Evolutionary conservation across 2,888 invertebrate genomes (phyloP).

Genomic region (Spicauda simplicius): DNA sequence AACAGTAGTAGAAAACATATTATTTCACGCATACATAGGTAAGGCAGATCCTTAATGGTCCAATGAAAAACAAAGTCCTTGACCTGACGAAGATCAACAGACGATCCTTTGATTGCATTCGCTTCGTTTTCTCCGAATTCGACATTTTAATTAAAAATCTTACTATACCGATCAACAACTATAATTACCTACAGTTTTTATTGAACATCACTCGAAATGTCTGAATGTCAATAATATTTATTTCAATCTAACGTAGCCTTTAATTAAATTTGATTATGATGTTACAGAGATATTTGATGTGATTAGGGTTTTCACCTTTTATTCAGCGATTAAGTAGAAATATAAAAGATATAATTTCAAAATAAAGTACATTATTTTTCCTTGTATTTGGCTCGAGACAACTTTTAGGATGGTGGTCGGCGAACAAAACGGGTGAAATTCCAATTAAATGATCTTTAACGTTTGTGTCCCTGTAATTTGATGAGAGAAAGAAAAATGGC

Average conservation of each 20-base stretch:
- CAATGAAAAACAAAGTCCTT: slow-evolving; percentile 32
- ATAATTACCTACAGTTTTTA: slow-evolving; percentile 24
- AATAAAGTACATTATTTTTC: too few species aligned
- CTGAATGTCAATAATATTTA: neutral
- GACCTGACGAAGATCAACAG: slow-evolving; percentile 34
- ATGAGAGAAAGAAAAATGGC: too few species aligned
- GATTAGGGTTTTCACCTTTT: too few species aligned
- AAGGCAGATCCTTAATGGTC: neutral
- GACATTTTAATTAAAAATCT: slow-evolving; percentile 34
- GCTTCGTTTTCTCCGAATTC: slow-evolving; percentile 40
- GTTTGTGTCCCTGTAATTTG: too few species aligned
- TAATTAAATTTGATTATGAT: slow-evolving; percentile 12
- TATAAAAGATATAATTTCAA: too few species aligned
- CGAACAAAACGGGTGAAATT: too few species aligned
- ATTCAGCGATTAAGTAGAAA: too few species aligned
- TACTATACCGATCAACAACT: neutral
- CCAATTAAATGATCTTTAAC: too few species aligned
- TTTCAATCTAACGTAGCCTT: neutral
- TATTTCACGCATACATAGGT: neutral
- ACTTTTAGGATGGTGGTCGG: too few species aligned
- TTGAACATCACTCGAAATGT: neutral
- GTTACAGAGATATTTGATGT: slow-evolving; percentile 1
- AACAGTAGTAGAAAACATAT: too few species aligned
- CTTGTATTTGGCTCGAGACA: too few species aligned
- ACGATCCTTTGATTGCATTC: slow-evolving; percentile 24